Evolutionary conservation across 2,888 invertebrate genomes (phyloP).

Genomic region (Crematogaster levior): DNA sequence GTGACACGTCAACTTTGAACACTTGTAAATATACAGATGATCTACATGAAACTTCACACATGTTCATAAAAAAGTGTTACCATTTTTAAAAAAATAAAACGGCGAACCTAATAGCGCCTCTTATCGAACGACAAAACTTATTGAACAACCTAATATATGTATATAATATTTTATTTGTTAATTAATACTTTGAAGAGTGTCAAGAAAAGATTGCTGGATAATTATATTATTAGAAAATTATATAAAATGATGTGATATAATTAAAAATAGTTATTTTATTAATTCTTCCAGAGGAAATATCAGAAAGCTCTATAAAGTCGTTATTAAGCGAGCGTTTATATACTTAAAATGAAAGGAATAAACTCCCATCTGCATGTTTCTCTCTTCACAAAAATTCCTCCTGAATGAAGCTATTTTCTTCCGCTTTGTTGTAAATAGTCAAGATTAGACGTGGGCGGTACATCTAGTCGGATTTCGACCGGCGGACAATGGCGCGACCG

Average conservation of each 20-base stretch:
- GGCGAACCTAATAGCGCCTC: too few species aligned
- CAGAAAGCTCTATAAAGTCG: neutral
- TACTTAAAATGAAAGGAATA: neutral
- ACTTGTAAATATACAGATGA: too few species aligned
- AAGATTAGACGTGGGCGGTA: slow-evolving; percentile 28
- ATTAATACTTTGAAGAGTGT: neutral
- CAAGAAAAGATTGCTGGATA: neutral
- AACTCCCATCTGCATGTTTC: neutral
- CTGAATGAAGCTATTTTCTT: slow-evolving; percentile 30
- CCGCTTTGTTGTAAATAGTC: slow-evolving; percentile 37
- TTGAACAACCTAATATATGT: too few species aligned
- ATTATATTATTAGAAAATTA: neutral
- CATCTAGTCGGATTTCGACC: slow-evolving; percentile 45
- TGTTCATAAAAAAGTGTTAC: too few species aligned
- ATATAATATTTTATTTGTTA: neutral
- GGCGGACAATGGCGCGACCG: slow-evolving; percentile 62
- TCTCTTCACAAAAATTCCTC: slow-evolving; percentile 17
- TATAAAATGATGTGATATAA: neutral
- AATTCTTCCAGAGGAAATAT: neutral
- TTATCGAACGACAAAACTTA: too few species aligned
- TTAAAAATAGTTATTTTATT: slow-evolving; percentile 1
- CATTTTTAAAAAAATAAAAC: too few species aligned
- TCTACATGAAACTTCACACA: too few species aligned
- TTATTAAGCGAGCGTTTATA: slow-evolving; percentile 1
- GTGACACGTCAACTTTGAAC: too few species aligned